Percentiles rank a stretch among this genome's conserved stretches.
Evolutionary conservation across 2,888 invertebrate species (phyloP).

Genomic region (Strigamia crassipes): DNA sequence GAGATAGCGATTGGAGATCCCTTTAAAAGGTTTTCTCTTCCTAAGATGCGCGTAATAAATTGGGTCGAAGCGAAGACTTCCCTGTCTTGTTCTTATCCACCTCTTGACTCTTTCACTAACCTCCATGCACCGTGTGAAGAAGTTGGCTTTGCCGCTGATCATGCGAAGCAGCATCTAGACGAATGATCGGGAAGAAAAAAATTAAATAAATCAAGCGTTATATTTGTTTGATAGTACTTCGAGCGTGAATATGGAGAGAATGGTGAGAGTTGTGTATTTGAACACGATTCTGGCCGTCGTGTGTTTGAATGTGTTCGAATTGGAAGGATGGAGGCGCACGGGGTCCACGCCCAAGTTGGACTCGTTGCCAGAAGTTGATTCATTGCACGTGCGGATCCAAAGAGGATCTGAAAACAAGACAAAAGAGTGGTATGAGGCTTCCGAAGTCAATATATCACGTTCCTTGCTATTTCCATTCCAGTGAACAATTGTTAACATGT

Average conservation of each 20-base stretch:
- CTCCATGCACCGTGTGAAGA: conserved; percentile 51
- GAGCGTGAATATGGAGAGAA: conserved; percentile 51
- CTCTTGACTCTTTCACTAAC: conserved; percentile 45
- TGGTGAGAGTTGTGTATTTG: conserved; percentile 48
- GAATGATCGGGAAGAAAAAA: background rate
- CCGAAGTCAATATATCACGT: conserved; percentile 14
- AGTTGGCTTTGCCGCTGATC: conserved; percentile 50
- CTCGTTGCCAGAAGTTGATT: conserved; percentile 27
- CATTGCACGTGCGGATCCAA: conserved; percentile 23
- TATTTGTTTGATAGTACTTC: conserved; percentile 48
- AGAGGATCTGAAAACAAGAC: conserved; percentile 33
- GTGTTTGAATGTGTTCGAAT: conserved; percentile 47
- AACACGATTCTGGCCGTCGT: conserved; percentile 36
- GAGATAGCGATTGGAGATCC: background rate
- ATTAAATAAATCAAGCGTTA: background rate
- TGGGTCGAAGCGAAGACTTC: background rate
- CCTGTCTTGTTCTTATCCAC: background rate
- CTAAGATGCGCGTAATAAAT: background rate
- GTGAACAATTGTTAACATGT: too few species aligned
- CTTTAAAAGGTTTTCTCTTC: background rate
- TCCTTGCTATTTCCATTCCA: conserved; percentile 18
- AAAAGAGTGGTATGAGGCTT: background rate
- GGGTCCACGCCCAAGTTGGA: conserved; percentile 14
- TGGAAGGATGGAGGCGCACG: background rate
- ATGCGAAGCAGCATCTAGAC: conserved; percentile 50